Conservation (phyloP, 2,113 vertebrate genomes). For the Pungitius pungitius region DNA sequence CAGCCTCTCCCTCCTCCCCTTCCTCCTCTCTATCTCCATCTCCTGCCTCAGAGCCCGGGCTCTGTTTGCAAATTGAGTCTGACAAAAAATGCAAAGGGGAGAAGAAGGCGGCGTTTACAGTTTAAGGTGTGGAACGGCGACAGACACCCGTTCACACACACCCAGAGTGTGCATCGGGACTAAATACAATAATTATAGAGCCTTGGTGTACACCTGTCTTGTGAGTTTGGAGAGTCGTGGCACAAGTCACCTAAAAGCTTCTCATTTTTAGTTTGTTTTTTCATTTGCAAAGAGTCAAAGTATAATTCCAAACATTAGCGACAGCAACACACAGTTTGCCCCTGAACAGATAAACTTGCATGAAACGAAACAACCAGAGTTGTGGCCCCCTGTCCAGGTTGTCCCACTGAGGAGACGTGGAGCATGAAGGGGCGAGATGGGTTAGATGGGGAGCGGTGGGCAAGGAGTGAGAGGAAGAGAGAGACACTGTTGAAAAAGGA, state of each 20-base stretch:
- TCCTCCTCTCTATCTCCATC: conserved; percentile 63
- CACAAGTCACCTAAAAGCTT: conserved; percentile 8
- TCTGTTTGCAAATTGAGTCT: conserved; percentile 88
- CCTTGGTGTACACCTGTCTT: conserved; percentile 44
- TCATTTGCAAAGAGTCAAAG: too few species aligned
- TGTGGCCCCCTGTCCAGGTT: conserved; percentile 62
- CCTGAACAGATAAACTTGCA: background rate
- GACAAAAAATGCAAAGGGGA: conserved; percentile 74
- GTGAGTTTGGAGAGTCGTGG: conserved; percentile 10
- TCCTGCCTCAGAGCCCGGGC: conserved; percentile 70
- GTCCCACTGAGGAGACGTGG: conserved; percentile 51
- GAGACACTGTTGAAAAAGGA: background rate
- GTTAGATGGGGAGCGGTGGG: conserved; percentile 21
- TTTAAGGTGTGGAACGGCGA: conserved; percentile 51
- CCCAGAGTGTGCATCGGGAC: background rate
- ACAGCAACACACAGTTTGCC: conserved; percentile 6
- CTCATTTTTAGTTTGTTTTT: background rate
- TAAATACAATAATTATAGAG: background rate
- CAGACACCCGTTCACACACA: background rate
- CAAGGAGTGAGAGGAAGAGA: conserved; percentile 6
- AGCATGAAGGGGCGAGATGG: conserved; percentile 48
- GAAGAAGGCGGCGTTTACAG: conserved; percentile 50
- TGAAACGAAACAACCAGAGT: conserved; percentile 56
- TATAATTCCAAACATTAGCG: background rate
- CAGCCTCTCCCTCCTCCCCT: conserved; percentile 72